A percentile compares a stretch with the other conserved stretches of the same genome.
These are phyloP conservation scores for Bellardia pandia DNA, from an alignment of 2,888 invertebrate species.

Conservation along the genomic window DNA sequence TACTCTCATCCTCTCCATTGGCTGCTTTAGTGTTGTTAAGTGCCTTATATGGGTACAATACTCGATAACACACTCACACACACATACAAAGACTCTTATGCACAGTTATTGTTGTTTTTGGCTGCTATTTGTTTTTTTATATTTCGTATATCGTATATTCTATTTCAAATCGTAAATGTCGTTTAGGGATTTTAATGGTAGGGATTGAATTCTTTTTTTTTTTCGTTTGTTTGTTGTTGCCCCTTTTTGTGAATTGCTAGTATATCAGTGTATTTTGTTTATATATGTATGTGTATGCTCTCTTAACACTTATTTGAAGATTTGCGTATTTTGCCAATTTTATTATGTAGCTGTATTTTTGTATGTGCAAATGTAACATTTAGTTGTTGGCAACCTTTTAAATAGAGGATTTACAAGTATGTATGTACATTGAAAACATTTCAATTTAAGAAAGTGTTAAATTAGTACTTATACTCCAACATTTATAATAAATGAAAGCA, in stretches of 20 bases:
- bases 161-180: conserved; percentile 68
- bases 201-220: conserved; percentile 34
- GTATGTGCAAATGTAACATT: conserved; percentile 21
- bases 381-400: conserved; percentile 44
- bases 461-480: not conserved
- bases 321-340: conserved; percentile 64
- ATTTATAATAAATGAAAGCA: too few relatives aligned
- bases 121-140: not conserved
- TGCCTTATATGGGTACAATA: conserved; percentile 29
- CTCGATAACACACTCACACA: conserved; percentile 8
- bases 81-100: conserved; percentile 8
- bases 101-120: conserved; percentile 21
- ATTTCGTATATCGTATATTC: conserved; percentile 55
- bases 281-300: conserved; percentile 23
- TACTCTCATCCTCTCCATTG: conserved; percentile 5
- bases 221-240: not conserved
- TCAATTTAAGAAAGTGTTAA: conserved; percentile 24
- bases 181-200: conserved; percentile 64
- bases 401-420: conserved; percentile 45
- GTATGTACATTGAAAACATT: conserved; percentile 42
- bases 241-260: not conserved
- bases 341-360: conserved; percentile 34
- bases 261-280: conserved; percentile 17
- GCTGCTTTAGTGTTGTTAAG: conserved; percentile 57
- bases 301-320: conserved; percentile 56